Evolutionary conservation across 1,140 invertebrate species (phyloP).

Genomic region (Aleiodes sp.): DNA sequence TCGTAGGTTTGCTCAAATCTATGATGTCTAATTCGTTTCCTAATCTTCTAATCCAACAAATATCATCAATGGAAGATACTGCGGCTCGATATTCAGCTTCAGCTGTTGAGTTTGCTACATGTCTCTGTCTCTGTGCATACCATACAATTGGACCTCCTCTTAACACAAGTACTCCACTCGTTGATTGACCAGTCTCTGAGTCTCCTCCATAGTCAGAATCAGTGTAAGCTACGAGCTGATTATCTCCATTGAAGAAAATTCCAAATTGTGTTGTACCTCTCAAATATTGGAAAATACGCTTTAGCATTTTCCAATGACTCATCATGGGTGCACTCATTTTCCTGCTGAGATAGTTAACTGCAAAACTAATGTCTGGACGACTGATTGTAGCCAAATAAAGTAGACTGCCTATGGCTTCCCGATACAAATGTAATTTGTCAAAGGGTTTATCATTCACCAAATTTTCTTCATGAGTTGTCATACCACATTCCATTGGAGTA

Average conservation of each 20-base stretch:
- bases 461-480: slow-evolving; percentile 31
- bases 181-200: slow-evolving; percentile 29
- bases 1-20: background rate
- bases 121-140: slow-evolving; percentile 38
- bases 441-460: slow-evolving; percentile 6
- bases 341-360: slow-evolving; percentile 47
- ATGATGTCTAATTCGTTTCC: slow-evolving; percentile 32
- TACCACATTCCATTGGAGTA: slow-evolving; percentile 38
- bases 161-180: slow-evolving; percentile 38
- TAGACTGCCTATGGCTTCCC: slow-evolving; percentile 53
- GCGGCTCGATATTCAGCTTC: slow-evolving; percentile 44
- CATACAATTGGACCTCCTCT: slow-evolving; percentile 40
- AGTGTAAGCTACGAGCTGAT: too few relatives aligned
- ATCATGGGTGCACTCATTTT: slow-evolving; percentile 43
- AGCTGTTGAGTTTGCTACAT: slow-evolving; percentile 40
- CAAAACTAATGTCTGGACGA: slow-evolving; percentile 56
- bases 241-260: too few relatives aligned
- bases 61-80: slow-evolving; percentile 36
- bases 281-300: background rate
- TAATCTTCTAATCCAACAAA: slow-evolving; percentile 33
- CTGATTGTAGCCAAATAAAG: slow-evolving; percentile 54
- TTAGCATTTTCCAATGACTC: slow-evolving; percentile 31
- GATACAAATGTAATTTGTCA: slow-evolving; percentile 35
- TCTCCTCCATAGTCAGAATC: slow-evolving; percentile 38
- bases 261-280: too few relatives aligned